Base-by-base conservation (phyloP, 92 coral and sea anemone species). In the Bergia puertoricense region DNA sequence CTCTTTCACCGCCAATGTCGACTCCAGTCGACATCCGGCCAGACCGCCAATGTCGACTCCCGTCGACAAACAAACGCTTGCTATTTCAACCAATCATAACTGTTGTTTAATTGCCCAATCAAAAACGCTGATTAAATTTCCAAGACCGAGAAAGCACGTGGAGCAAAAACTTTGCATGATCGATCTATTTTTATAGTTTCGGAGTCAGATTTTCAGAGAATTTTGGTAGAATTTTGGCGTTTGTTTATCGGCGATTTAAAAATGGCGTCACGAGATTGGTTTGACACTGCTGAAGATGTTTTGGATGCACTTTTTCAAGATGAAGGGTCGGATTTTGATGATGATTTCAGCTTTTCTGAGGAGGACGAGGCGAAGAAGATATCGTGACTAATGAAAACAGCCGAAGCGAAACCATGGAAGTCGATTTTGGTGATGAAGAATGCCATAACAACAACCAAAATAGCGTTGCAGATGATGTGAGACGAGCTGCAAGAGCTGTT, bases 171-270 rank as follows among this genome's bases (percentile, higher is more conserved):
- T 2, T 71, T 71, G 42, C 75, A 3, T 71, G 76, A 71, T 81
- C 73, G 14, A 62, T 62, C 84, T 80, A 36, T 81, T 81, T 81
- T 81, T 22, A 81, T 39, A 43, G 76, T 39, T 81, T 81, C 74
- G 20, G 74, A 48, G 42, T 43, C 36, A 76, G 57, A 76, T 43
- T 76, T 76, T 76, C 30, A 65, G 73, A 62, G 50, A 67, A 81
- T 81, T 40, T 81, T 42, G 38, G 86, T 66, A 81, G 86, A 81
- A 65, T 62, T 81, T 65, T 81, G 86, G 5, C 42, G 86, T 81
- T 66, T 81, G 62, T 66, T 81, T 81, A 65, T 81, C 42, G 76
- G 76, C 43, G 89, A 76, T 86, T 86, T 86, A 86, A 77, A 86
- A 51, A 89, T 82, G 88, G 79, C 84, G 50, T 59, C 91, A 43